phyloP scores from a whole-genome alignment of 2,888 invertebrate genomes.

The Schizaphis graminum region DNA sequence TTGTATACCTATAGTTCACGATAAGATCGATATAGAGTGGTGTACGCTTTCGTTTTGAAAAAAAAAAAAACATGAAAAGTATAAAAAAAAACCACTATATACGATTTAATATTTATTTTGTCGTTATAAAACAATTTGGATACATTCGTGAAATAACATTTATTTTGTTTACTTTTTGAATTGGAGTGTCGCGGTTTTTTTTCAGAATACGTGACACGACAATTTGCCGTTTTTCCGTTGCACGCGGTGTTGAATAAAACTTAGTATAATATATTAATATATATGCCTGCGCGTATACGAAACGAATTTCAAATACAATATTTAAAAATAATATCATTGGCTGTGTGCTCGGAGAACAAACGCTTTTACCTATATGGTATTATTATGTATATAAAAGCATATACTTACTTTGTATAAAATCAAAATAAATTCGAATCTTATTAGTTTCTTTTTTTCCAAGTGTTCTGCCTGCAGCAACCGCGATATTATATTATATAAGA shows the following conservation, averaged over 20 bases:
- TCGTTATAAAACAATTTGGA: slow-evolving; percentile 10
- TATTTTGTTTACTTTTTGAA: slow-evolving; percentile 7
- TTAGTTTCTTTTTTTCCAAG: neutral
- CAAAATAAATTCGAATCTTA: neutral
- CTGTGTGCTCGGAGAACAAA: neutral
- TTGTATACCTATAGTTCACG: neutral
- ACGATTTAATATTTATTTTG: slow-evolving; percentile 26
- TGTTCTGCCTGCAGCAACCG: neutral
- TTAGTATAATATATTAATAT: neutral
- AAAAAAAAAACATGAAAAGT: neutral
- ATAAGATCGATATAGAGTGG: neutral
- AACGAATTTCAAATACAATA: slow-evolving; percentile 27
- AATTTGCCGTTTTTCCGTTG: neutral
- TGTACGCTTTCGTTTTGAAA: neutral
- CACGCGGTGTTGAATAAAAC: neutral
- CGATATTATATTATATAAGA: neutral
- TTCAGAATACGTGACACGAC: slow-evolving; percentile 10
- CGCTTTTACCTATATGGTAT: neutral
- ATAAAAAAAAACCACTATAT: neutral
- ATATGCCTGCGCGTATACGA: neutral
- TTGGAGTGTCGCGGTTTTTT: neutral
- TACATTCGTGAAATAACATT: neutral
- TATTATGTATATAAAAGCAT: neutral
- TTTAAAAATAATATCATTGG: slow-evolving; percentile 25
- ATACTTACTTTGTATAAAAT: slow-evolving; percentile 7